Conservation (phyloP, 2,797 vertebrate genomes). For the Semotilus atromaculatus region DNA sequence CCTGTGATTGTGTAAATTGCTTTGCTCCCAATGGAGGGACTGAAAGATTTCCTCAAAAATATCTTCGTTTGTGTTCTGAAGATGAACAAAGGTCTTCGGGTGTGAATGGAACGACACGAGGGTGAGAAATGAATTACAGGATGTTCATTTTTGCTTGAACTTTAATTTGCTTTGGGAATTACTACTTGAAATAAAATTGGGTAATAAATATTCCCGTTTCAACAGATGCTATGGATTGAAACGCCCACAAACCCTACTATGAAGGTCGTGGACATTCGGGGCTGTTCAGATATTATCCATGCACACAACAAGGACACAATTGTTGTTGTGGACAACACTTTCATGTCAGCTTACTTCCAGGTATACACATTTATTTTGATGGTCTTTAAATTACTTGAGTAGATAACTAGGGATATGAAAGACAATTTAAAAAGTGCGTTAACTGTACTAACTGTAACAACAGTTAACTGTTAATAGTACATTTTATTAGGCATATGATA, state of each 20-base stretch:
- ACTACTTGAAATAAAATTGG: background rate
- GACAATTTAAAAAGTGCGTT: background rate
- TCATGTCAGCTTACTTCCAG: slow-evolving; percentile 97
- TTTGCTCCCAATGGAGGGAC: too few species aligned
- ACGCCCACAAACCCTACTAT: slow-evolving; percentile 90
- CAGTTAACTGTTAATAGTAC: background rate
- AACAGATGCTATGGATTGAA: slow-evolving; percentile 93
- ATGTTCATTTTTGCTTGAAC: too few species aligned
- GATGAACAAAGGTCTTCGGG: too few species aligned
- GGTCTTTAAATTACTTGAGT: background rate
- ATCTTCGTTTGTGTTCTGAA: too few species aligned
- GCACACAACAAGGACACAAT: slow-evolving; percentile 79
- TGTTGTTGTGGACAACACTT: slow-evolving; percentile 93
- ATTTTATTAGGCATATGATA: background rate
- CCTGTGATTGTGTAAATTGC: too few species aligned
- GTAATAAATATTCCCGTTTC: slow-evolving; percentile 1
- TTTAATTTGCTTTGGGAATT: background rate
- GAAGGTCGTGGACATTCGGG: slow-evolving; percentile 88
- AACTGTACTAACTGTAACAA: too few species aligned
- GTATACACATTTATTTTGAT: slow-evolving; percentile 66
- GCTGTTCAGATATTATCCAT: slow-evolving; percentile 81
- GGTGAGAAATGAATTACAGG: too few species aligned
- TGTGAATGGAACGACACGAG: too few species aligned
- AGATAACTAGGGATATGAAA: background rate
- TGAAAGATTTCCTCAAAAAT: too few species aligned